Base-by-base conservation (phyloP, 2,888 invertebrate species). In the Xanthorhoe spadicearia region DNA sequence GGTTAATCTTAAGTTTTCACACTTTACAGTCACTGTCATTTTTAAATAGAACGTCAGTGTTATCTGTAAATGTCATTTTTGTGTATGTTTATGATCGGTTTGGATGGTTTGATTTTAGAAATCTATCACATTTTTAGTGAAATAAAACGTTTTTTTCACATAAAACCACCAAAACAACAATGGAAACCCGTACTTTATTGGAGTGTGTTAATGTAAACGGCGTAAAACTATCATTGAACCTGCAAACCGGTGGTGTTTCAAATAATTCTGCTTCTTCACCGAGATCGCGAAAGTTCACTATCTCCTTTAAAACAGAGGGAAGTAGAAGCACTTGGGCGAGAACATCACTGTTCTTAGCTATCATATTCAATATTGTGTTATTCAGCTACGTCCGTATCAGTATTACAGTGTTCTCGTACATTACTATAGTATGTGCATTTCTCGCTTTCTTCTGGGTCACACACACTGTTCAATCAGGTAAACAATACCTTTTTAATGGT, bases 401-500 rank as follows among this genome's bases (percentile, higher is more conserved):
- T 81, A 15, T 90, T n/a, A 87, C 83, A 23, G 80, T 85, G 38
- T 79, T 88, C 55, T 71, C 83, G 58, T 74, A 90, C 17, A 89
- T 89, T 66, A 69, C 89, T 56, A 82, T 86, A 68, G 84, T 88
- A 10, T 76, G 88, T 69, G 82, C 87, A 0, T 87, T 89, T 64
- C 72, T 92, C 17, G 74, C 87, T 3, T 86, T 88, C 69, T 89
- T 92, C 75, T 92, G 92, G 92, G 78, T 92, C 19, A 90, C 91
- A 4, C 90, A 92, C 68, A 90, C 86, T 77, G 92, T 92, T 51
- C 91, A 92, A 66, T 89, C 90, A 82, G 92, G 92, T 92, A 66
- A 59, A 17, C 17, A 61, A 32, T 43, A 13, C 38, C 38, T 43
- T 13, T 43, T 3, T 23, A 23, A 23, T 23, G 23, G 23, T 23